phyloP scores from a whole-genome alignment of 92 coral and sea anemone genomes.

The Diadumene lineata region DNA sequence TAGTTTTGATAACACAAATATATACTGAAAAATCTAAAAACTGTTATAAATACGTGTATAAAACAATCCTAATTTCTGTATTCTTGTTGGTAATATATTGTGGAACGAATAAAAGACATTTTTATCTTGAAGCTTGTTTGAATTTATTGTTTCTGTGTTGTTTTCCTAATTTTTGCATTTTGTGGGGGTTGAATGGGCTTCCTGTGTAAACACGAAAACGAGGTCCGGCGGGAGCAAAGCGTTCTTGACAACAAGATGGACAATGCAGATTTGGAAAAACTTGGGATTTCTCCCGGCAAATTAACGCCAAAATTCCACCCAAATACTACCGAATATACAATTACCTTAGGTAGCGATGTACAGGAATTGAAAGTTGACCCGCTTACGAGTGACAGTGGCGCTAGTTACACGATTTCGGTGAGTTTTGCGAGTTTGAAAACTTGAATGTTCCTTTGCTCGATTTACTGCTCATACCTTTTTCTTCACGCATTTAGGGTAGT shows the following conservation, averaged over 20 bases:
- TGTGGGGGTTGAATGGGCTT: conserved; percentile 10
- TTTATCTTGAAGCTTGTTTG: background rate
- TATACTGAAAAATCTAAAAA: too few relatives aligned
- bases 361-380: conserved; percentile 88
- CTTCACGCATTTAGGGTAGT: conserved; percentile 55
- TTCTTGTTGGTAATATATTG: background rate
- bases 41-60: background rate
- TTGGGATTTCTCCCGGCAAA: conserved; percentile 87
- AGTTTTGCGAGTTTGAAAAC: background rate
- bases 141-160: background rate
- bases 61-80: background rate
- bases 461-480: background rate
- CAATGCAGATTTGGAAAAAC: conserved; percentile 86
- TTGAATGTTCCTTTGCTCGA: background rate
- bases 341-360: conserved; percentile 88
- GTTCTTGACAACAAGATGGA: conserved; percentile 78
- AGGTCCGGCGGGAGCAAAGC: conserved; percentile 27
- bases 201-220: conserved; percentile 28
- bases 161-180: too few relatives aligned
- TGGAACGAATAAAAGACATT: background rate
- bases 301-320: conserved; percentile 84
- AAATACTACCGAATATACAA: conserved; percentile 78
- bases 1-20: too few relatives aligned
- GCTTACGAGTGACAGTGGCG: conserved; percentile 91
- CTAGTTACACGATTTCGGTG: conserved; percentile 75